Evolutionary conservation across 53 echinoderm and acorn worm genomes (phyloP).

Genomic region (Luidia sarsii): DNA sequence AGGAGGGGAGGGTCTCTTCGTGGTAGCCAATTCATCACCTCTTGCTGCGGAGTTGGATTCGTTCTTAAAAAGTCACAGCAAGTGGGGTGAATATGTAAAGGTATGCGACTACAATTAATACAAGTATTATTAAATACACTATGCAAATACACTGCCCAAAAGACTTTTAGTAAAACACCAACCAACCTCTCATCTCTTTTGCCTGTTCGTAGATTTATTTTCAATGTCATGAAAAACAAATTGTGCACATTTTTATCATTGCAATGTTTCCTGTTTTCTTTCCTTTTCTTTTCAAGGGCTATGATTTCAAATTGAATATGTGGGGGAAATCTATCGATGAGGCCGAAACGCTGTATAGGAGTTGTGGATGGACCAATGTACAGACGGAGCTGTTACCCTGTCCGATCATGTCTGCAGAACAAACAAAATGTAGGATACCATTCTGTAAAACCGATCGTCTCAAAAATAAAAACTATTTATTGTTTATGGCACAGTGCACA

Average conservation of each 20-base stretch:
- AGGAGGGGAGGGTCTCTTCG: slow-evolving; percentile 11
- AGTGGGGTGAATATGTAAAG: slow-evolving; percentile 14
- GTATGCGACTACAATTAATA: too few relatives aligned
- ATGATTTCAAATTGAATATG: not conserved
- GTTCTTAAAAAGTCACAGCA: not conserved
- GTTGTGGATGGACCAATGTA: not conserved
- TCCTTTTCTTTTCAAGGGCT: not conserved
- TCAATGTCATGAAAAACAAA: too few relatives aligned
- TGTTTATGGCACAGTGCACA: too few relatives aligned
- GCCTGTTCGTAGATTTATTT: too few relatives aligned
- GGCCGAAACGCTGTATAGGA: not conserved
- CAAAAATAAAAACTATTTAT: too few relatives aligned
- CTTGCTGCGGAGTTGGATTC: not conserved
- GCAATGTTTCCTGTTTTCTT: too few relatives aligned
- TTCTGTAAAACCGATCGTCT: too few relatives aligned
- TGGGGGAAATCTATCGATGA: not conserved
- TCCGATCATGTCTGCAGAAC: not conserved
- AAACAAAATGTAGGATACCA: not conserved
- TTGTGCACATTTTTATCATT: too few relatives aligned
- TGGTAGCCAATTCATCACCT: not conserved
- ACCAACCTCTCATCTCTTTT: too few relatives aligned
- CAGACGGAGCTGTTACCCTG: not conserved
- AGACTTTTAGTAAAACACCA: too few relatives aligned
- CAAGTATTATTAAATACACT: too few relatives aligned
- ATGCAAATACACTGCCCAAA: too few relatives aligned